A percentile compares a stretch with the other conserved stretches of the same genome.
Evolutionary conservation across 1,140 invertebrate species (phyloP).

Genomic region (Meloidogyne chitwoodi): DNA sequence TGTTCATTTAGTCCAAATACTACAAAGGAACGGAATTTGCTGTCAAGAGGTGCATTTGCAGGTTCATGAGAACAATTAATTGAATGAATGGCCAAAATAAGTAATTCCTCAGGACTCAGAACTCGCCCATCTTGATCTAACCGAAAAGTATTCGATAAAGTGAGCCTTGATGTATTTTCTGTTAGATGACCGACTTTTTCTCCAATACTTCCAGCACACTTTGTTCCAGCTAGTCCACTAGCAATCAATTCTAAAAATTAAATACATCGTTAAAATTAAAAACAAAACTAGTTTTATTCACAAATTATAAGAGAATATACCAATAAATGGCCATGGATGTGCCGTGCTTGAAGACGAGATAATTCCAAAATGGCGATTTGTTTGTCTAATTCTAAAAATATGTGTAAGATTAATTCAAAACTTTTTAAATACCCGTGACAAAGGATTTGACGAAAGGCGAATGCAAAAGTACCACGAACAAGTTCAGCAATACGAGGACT

Average conservation of each 20-base stretch:
- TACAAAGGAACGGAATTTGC: constrained; percentile 86
- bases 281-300: background rate
- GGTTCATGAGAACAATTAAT: constrained; percentile 91
- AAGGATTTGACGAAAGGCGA: constrained; percentile 86
- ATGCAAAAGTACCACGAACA: constrained; percentile 82
- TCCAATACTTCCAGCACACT: background rate
- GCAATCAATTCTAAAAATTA: background rate
- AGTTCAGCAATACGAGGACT: constrained; percentile 92
- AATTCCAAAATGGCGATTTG: background rate
- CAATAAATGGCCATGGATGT: constrained; percentile 98
- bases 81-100: constrained; percentile 76
- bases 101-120: constrained; percentile 90
- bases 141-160: constrained; percentile 92
- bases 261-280: constrained; percentile 2
- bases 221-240: background rate
- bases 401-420: too few species aligned
- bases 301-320: constrained; percentile 61
- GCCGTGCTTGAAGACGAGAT: constrained; percentile 68
- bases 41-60: constrained; percentile 94
- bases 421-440: constrained; percentile 74
- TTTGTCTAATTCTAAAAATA: background rate
- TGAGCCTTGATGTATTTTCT: constrained; percentile 90
- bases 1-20: constrained; percentile 83
- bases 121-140: constrained; percentile 99
- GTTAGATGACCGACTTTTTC: constrained; percentile 77